Conservation (phyloP, 2,888 invertebrate genomes). For the Caenorhabditis uteleia region DNA sequence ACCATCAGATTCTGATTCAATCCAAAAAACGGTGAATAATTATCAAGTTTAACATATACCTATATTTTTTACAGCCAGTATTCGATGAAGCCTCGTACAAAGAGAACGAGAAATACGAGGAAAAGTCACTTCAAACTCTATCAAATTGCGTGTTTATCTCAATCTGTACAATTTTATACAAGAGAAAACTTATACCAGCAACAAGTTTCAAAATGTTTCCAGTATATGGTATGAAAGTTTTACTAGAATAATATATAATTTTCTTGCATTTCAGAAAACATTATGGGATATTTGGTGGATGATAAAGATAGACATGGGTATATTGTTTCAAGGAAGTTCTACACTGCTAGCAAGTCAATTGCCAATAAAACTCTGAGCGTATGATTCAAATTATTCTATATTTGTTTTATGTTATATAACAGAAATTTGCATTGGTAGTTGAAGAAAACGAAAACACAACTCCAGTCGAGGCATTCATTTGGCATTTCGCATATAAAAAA, state of each 20-base stretch:
- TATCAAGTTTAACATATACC: background rate
- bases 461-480: conserved; percentile 18
- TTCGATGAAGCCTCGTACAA: conserved; percentile 1
- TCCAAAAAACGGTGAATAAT: too few species aligned
- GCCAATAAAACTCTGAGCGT: conserved; percentile 3
- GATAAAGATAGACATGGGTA: background rate
- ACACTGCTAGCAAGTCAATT: background rate
- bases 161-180: conserved; percentile 17
- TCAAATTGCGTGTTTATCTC: conserved; percentile 18
- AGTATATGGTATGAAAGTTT: conserved; percentile 14
- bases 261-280: conserved; percentile 8
- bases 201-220: conserved; percentile 6
- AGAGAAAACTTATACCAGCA: conserved; percentile 20
- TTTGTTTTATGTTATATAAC: background rate
- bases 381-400: background rate
- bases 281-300: conserved; percentile 16
- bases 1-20: background rate
- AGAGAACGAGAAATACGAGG: background rate
- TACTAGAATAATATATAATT: background rate
- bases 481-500: conserved; percentile 12
- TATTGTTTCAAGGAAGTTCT: conserved; percentile 4
- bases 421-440: conserved; percentile 28
- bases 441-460: conserved; percentile 3
- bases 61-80: conserved; percentile 1
- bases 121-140: conserved; percentile 2